Percentiles rank a stretch among this genome's conserved stretches.
These are phyloP conservation scores for Spinus olivaceus DNA, from an alignment of 2,797 vertebrate species.

Conservation along the genomic window DNA sequence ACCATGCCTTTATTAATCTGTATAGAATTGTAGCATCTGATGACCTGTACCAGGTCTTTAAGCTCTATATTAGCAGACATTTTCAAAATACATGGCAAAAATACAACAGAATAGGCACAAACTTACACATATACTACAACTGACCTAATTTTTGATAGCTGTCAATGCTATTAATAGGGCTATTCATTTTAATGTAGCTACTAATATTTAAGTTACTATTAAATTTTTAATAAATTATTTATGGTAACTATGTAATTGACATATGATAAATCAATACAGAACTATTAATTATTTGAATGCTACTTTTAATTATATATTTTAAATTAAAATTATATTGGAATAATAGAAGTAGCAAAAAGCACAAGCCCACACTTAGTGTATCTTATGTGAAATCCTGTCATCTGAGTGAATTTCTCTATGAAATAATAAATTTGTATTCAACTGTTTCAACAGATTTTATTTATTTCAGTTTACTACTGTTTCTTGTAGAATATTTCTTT, in stretches of 20 bases:
- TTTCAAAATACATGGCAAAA: neutral
- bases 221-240: neutral
- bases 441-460: neutral
- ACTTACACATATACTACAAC: accelerated
- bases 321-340: neutral
- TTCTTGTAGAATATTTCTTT: neutral
- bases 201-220: neutral
- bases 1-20: neutral
- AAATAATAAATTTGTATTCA: neutral
- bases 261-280: neutral
- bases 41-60: neutral
- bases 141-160: neutral
- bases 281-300: neutral
- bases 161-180: neutral
- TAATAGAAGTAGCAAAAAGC: neutral
- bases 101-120: neutral
- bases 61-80: neutral
- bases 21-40: neutral
- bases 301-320: neutral
- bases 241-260: neutral
- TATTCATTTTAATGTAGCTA: neutral
- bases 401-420: neutral
- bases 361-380: neutral
- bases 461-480: neutral
- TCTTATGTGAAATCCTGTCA: neutral